Evolutionary conservation across 37 sponge, comb jelly and placozoan genomes (phyloP).

Genomic region (Geodia barretti): DNA sequence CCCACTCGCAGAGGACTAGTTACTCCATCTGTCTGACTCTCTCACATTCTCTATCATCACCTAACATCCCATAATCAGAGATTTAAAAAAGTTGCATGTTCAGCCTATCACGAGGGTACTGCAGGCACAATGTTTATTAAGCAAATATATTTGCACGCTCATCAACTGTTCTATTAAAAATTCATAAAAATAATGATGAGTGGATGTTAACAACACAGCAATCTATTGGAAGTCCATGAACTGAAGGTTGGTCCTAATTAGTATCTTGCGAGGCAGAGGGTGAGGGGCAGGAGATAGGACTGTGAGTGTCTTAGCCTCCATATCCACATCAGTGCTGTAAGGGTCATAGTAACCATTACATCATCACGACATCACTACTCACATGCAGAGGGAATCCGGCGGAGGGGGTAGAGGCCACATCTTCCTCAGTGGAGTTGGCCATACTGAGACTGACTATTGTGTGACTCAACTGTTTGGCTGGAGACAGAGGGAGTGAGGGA

Average conservation of each 20-base stretch:
- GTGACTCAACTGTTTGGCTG: conserved; percentile 26
- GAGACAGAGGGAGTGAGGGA: not conserved
- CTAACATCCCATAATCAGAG: too few relatives aligned
- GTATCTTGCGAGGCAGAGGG: conserved; percentile 85
- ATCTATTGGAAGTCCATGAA: conserved; percentile 82
- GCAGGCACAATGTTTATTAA: too few relatives aligned
- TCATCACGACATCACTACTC: conserved; percentile 14
- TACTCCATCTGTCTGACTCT: conserved; percentile 34
- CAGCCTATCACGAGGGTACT: too few relatives aligned
- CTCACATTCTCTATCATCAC: not conserved
- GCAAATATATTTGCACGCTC: too few relatives aligned
- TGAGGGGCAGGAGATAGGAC: conserved; percentile 87
- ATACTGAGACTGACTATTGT: conserved; percentile 72
- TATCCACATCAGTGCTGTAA: conserved; percentile 71
- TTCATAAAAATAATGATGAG: not conserved
- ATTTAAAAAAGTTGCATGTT: too few relatives aligned
- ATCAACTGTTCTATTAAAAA: too few relatives aligned
- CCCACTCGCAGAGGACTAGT: conserved; percentile 73
- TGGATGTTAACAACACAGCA: not conserved
- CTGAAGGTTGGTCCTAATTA: conserved; percentile 75
- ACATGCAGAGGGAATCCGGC: conserved; percentile 70
- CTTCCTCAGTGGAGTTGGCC: conserved; percentile 76
- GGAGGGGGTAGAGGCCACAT: conserved; percentile 35
- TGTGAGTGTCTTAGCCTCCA: conserved; percentile 70
- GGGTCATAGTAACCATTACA: not conserved